phyloP scores from a whole-genome alignment of 30 jellyfish, hydroid and myxozoan species.

The Mastigias papua region DNA sequence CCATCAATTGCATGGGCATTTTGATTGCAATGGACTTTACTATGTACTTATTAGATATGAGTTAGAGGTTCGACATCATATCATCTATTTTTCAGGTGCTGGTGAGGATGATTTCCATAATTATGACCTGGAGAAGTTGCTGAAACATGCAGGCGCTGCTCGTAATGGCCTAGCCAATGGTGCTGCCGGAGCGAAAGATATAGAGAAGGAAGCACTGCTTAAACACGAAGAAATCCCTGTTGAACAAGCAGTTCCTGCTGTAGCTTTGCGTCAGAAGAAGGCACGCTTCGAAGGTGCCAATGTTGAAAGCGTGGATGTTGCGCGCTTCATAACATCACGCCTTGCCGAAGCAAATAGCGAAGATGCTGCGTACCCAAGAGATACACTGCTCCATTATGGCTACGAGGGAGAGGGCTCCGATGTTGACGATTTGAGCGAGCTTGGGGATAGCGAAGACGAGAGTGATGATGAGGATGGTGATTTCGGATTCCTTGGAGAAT shows the following conservation, averaged over 20 bases:
- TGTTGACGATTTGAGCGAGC: conserved; percentile 96
- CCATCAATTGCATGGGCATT: too few relatives aligned
- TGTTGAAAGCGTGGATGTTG: conserved; percentile 93
- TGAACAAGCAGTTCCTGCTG: conserved; percentile 51
- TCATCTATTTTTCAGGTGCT: conserved; percentile 82
- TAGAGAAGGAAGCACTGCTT: conserved; percentile 54
- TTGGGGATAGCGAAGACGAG: conserved; percentile 98
- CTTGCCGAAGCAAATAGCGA: conserved; percentile 91
- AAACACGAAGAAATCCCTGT: conserved; percentile 55
- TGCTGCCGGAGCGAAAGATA: conserved; percentile 71
- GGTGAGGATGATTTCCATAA: conserved; percentile 99
- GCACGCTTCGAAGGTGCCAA: conserved; percentile 67
- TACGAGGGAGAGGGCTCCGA: conserved; percentile 99
- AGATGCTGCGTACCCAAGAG: conserved; percentile 97
- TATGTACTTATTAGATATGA: background rate
- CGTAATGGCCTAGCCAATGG: conserved; percentile 58
- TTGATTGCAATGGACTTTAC: too few relatives aligned
- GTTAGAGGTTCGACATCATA: too few relatives aligned
- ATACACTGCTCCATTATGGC: conserved; percentile 98
- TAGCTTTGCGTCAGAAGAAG: conserved; percentile 35
- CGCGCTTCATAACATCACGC: conserved; percentile 84
- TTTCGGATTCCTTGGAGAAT: conserved; percentile 85
- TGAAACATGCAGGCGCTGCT: conserved; percentile 84
- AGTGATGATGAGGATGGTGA: conserved; percentile 97
- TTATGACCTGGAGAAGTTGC: conserved; percentile 93